These are phyloP conservation scores for Etia nguti DNA, from an alignment of 2,113 vertebrate species.

Conservation along the genomic window DNA sequence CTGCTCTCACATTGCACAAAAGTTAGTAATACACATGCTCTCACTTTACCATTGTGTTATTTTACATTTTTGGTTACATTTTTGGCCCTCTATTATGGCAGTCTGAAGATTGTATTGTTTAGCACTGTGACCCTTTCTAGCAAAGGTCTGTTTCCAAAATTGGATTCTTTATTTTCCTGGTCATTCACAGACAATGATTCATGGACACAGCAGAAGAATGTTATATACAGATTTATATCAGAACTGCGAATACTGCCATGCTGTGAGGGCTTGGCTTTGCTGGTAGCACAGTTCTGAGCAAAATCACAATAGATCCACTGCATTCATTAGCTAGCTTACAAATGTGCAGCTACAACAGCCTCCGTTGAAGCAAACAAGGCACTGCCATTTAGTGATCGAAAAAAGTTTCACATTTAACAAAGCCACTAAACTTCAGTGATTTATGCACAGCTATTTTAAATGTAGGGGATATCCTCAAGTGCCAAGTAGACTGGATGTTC, in stretches of 20 bases:
- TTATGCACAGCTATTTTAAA: neutral
- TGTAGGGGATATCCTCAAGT: neutral
- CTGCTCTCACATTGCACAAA: neutral
- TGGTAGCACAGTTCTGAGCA: neutral
- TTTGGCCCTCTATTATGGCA: neutral
- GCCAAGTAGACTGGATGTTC: neutral
- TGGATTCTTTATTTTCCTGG: neutral
- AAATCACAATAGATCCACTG: neutral
- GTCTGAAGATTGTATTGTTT: neutral
- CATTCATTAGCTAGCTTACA: neutral
- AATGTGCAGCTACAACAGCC: neutral
- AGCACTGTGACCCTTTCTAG: neutral
- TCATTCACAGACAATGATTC: constrained; percentile 4
- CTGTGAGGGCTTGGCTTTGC: neutral
- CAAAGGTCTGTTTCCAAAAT: neutral
- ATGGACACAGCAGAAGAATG: neutral
- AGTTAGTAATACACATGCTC: neutral
- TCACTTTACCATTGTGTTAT: neutral
- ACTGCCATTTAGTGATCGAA: neutral
- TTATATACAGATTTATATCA: neutral
- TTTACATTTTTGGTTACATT: neutral
- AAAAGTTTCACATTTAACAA: neutral
- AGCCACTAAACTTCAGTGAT: neutral
- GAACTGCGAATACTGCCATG: neutral
- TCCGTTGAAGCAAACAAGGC: neutral